These are phyloP conservation scores for Apis cerana DNA, from an alignment of 1,140 invertebrate genomes.

Conservation along the genomic window DNA sequence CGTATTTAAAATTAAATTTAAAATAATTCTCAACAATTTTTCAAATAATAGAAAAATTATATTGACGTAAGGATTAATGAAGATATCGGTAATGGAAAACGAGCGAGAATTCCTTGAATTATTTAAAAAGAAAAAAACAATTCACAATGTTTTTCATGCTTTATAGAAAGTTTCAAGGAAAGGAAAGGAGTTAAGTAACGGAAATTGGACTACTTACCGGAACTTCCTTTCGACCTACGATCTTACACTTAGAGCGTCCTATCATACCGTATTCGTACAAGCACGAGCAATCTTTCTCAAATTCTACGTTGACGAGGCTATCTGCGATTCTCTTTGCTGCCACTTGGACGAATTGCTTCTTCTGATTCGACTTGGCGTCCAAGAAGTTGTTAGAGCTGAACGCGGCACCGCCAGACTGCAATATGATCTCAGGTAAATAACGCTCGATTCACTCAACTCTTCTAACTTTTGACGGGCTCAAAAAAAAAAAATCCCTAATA, in stretches of 20 bases:
- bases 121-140: too few relatives aligned
- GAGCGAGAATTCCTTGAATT: too few relatives aligned
- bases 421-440: slow-evolving; percentile 27
- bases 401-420: slow-evolving; percentile 82
- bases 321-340: slow-evolving; percentile 80
- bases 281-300: slow-evolving; percentile 82
- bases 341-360: slow-evolving; percentile 83
- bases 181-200: too few relatives aligned
- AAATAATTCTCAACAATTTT: too few relatives aligned
- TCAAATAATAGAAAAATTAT: too few relatives aligned
- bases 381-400: slow-evolving; percentile 82
- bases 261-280: slow-evolving; percentile 67
- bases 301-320: slow-evolving; percentile 74
- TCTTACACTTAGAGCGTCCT: slow-evolving; percentile 76
- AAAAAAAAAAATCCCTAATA: neutral
- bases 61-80: too few relatives aligned
- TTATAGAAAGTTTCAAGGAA: neutral
- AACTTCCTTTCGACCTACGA: slow-evolving; percentile 74
- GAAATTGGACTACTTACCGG: slow-evolving; percentile 50
- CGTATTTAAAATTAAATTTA: too few relatives aligned
- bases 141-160: neutral
- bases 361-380: slow-evolving; percentile 80
- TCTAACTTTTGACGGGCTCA: neutral
- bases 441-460: neutral
- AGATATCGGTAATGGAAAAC: too few relatives aligned